These are phyloP conservation scores for Parnassius glacialis DNA, from an alignment of 2,888 invertebrate genomes.

Conservation along the genomic window DNA sequence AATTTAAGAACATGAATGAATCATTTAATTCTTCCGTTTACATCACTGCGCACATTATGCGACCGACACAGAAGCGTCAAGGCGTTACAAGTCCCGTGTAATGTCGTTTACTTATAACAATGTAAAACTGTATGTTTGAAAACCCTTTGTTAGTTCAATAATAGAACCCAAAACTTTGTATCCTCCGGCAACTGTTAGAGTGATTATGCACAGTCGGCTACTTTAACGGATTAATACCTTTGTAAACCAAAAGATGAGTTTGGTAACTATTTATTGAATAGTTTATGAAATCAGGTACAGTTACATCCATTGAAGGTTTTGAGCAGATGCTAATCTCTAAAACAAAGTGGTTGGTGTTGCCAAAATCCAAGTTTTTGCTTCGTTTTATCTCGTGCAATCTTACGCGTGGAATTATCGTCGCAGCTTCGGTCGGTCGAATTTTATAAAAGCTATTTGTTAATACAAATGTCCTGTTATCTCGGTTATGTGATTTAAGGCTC, in stretches of 20 bases:
- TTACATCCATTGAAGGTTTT: constrained; percentile 69
- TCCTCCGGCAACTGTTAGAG: constrained; percentile 60
- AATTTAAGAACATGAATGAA: constrained; percentile 42
- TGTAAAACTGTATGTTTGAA: constrained; percentile 42
- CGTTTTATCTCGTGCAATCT: constrained; percentile 33
- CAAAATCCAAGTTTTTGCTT: constrained; percentile 49
- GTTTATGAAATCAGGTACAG: constrained; percentile 63
- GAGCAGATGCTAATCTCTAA: constrained; percentile 72
- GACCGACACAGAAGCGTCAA: constrained; percentile 58
- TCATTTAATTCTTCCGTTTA: constrained; percentile 53
- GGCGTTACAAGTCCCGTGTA: constrained; percentile 54
- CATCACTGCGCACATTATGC: constrained; percentile 62
- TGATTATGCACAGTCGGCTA: constrained; percentile 66
- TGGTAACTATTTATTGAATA: constrained; percentile 51
- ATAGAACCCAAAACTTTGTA: constrained; percentile 60
- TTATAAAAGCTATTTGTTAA: constrained; percentile 35
- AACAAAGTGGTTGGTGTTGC: constrained; percentile 70
- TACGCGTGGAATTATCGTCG: constrained; percentile 37
- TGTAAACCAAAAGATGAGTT: constrained; percentile 44
- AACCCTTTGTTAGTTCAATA: constrained; percentile 59
- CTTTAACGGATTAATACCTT: constrained; percentile 73
- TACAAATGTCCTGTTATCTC: constrained; percentile 31
- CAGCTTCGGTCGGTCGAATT: constrained; percentile 49
- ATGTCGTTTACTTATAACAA: constrained; percentile 64
- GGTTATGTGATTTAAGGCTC: constrained; percentile 30